Conservation (phyloP, 2,113 vertebrate genomes). For the Orthonyx spaldingii region DNA sequence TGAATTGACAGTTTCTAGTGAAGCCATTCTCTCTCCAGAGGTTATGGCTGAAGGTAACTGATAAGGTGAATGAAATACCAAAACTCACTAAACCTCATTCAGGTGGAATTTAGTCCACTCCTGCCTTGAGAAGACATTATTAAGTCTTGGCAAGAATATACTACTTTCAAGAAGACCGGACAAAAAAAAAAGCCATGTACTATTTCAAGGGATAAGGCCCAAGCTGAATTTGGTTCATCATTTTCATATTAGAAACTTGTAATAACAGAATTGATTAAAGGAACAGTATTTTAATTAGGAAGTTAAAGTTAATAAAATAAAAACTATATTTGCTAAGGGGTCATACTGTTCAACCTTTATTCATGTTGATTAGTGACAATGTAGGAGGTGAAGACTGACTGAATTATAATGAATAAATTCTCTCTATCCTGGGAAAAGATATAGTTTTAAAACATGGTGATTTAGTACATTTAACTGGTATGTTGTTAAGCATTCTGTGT, state of each 20-base stretch:
- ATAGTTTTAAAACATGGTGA: background rate
- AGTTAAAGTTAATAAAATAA: background rate
- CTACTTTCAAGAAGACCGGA: background rate
- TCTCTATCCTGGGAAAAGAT: background rate
- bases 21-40: background rate
- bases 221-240: background rate
- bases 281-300: background rate
- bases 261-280: background rate
- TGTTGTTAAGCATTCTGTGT: background rate
- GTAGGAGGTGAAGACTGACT: background rate
- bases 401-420: background rate
- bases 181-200: background rate
- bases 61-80: constrained; percentile 55
- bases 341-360: background rate
- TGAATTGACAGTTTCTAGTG: constrained; percentile 2
- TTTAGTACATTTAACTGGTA: background rate
- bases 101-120: background rate
- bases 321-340: background rate
- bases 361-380: background rate
- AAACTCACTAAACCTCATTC: constrained; percentile 17
- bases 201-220: background rate
- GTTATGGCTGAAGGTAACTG: constrained; percentile 38
- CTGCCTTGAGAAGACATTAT: background rate
- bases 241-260: background rate
- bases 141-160: constrained; percentile 12